A percentile compares a stretch with the other conserved stretches of the same genome.
Conservation (phyloP, 2,113 vertebrate genomes). For the Otocyon megalotis region DNA sequence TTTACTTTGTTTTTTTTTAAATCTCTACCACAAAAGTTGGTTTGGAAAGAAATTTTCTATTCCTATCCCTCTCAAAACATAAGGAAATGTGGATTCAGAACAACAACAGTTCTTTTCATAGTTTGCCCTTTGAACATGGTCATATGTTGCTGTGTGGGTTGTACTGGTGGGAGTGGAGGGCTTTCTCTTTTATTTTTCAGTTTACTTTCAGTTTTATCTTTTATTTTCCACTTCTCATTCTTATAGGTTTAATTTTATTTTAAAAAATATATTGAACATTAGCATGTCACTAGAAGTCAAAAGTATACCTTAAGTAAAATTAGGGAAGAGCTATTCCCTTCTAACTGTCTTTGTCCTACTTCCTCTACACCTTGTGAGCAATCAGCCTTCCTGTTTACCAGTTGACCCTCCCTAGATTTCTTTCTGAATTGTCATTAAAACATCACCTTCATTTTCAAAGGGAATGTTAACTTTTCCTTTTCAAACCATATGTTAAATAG, state of each 20-base stretch:
- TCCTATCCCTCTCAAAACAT: not conserved
- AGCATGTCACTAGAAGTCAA: not conserved
- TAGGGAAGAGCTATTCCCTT: no score
- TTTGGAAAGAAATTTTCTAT: not conserved
- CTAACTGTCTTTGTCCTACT: not conserved
- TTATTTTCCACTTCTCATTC: not conserved
- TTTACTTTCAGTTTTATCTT: not conserved
- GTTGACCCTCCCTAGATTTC: not conserved
- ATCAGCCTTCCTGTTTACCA: not conserved
- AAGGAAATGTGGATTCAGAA: not conserved
- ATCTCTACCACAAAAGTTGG: not conserved
- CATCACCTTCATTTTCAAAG: not conserved
- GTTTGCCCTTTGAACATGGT: not conserved
- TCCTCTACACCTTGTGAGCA: not conserved
- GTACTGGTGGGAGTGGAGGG: not conserved
- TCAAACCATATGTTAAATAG: not conserved
- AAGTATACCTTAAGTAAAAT: not conserved
- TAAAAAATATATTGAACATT: not conserved
- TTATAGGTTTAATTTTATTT: not conserved
- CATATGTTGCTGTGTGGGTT: not conserved
- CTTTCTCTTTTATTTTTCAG: not conserved
- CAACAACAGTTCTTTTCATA: not conserved
- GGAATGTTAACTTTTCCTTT: conserved; percentile 3
- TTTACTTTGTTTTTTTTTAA: not conserved
- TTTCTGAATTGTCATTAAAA: not conserved